These are phyloP conservation scores for Wasmannia auropunctata DNA, from an alignment of 1,140 invertebrate genomes.

Conservation along the genomic window DNA sequence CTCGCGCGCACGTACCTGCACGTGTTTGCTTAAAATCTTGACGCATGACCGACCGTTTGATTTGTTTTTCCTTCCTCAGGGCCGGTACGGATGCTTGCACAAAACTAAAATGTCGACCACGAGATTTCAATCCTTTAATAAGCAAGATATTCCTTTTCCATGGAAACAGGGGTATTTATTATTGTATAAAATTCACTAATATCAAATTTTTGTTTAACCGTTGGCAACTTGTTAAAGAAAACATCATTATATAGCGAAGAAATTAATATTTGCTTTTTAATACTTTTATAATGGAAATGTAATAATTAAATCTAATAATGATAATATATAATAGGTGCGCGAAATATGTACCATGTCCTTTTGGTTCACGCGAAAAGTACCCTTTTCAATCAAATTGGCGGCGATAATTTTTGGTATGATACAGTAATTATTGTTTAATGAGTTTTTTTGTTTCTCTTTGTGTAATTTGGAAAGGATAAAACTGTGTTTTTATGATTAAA, in stretches of 20 bases:
- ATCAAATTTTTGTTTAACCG: not conserved
- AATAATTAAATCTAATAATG: not conserved
- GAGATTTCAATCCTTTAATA: not conserved
- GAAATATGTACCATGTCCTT: not conserved
- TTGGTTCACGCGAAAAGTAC: not conserved
- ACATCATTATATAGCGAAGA: not conserved
- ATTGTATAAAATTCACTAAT: not conserved
- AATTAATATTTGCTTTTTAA: not conserved
- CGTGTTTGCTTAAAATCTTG: slow-evolving; percentile 77
- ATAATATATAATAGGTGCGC: not conserved
- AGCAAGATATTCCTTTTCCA: not conserved
- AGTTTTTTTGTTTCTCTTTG: not conserved
- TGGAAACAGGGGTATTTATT: not conserved
- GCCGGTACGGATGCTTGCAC: slow-evolving; percentile 18
- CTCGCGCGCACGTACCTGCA: slow-evolving; percentile 53
- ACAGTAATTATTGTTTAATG: not conserved
- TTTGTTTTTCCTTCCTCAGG: slow-evolving; percentile 71
- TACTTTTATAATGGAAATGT: not conserved
- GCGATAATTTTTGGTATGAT: not conserved
- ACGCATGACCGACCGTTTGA: slow-evolving; percentile 66
- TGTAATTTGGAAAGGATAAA: not conserved
- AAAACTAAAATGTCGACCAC: slow-evolving; percentile 1
- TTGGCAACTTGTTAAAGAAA: not conserved
- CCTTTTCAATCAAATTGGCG: not conserved
- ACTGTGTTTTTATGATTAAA: not conserved